Evolutionary conservation across 2,797 vertebrate genomes (phyloP).

Genomic region (Chanos chanos): DNA sequence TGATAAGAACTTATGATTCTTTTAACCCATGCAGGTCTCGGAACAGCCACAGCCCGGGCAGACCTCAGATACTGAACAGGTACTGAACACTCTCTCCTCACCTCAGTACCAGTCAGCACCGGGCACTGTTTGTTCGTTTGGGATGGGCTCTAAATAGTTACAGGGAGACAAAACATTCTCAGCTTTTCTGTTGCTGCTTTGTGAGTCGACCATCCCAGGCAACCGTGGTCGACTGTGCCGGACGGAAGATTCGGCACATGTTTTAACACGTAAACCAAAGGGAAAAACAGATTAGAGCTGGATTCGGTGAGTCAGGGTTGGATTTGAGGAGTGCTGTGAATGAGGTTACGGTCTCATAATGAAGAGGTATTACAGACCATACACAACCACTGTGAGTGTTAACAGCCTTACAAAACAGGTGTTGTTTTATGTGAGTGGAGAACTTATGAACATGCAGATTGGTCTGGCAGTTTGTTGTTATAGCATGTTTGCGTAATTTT

Average conservation of each 20-base stretch:
- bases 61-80: background rate
- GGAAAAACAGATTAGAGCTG: background rate
- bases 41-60: background rate
- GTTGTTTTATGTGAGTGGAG: background rate
- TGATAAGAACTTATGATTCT: background rate
- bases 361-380: constrained; percentile 48
- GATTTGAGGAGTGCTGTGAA: constrained; percentile 37
- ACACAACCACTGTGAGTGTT: constrained; percentile 49
- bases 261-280: background rate
- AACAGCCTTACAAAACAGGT: background rate
- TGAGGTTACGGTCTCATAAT: constrained; percentile 33
- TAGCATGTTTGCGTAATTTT: no score
- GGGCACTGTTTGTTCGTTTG: background rate
- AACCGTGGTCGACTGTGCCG: no score
- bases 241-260: no score
- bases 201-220: no score
- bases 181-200: no score
- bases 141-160: background rate
- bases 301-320: background rate
- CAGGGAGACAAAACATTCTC: no score
- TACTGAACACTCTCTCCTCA: background rate
- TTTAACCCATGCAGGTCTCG: background rate
- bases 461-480: background rate
- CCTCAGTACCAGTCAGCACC: background rate
- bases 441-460: background rate